Percentiles rank a stretch among this genome's conserved stretches.
phyloP scores from a whole-genome alignment of 2,797 vertebrate species.

The Helarctos malayanus region DNA sequence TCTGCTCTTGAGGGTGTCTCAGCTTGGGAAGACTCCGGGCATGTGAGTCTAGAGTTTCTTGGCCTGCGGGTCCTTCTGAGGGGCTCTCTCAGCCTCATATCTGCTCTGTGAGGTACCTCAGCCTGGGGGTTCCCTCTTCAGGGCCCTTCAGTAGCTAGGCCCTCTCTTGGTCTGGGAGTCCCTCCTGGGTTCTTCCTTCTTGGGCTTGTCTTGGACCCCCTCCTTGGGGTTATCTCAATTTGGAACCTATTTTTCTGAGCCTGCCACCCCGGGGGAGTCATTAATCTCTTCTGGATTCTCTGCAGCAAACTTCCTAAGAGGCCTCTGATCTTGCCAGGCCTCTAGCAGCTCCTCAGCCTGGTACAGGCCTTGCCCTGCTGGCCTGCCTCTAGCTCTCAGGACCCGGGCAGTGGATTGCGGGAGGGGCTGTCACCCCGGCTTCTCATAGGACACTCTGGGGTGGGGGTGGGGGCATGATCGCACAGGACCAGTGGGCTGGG shows the following conservation, averaged over 20 bases:
- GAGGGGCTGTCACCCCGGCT: neutral
- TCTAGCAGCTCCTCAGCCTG: neutral
- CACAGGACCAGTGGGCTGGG: neutral
- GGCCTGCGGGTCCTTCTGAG: neutral
- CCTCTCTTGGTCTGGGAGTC: neutral
- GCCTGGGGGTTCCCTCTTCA: neutral
- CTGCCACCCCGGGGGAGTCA: neutral
- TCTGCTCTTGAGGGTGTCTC: neutral
- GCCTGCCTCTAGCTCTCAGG: neutral
- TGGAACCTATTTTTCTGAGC: neutral
- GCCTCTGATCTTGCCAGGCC: neutral
- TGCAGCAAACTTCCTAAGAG: neutral
- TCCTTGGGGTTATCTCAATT: constrained; percentile 19
- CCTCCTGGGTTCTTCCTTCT: neutral
- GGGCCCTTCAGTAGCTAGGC: neutral
- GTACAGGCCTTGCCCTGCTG: neutral
- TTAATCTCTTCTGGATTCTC: neutral
- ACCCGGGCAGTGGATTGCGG: neutral
- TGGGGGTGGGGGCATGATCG: neutral
- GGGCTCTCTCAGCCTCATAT: neutral
- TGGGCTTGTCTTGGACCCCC: neutral
- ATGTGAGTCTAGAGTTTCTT: neutral
- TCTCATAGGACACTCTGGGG: neutral
- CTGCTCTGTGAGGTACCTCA: neutral
- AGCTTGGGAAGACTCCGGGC: neutral